Percentiles rank a stretch among this genome's conserved stretches.
Conservation (phyloP, 1,140 invertebrate genomes). For the Coenobita brevimanus region DNA sequence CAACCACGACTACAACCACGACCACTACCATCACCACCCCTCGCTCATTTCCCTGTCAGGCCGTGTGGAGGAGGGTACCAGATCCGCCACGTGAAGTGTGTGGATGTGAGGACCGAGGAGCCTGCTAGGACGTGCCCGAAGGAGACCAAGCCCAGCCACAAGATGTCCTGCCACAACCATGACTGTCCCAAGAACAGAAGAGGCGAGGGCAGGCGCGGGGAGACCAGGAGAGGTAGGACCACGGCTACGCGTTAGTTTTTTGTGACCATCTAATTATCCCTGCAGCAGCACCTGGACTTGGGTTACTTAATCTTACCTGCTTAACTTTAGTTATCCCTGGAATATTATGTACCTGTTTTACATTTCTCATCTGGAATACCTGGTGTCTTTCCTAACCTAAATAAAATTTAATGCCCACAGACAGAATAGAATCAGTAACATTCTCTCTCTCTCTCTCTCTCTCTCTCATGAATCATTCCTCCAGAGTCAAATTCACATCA, state of each 20-base stretch:
- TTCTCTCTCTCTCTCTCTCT: background rate
- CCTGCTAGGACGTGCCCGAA: conserved; percentile 72
- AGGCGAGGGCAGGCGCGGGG: conserved; percentile 36
- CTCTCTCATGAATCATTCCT: no score
- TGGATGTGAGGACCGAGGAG: conserved; percentile 73
- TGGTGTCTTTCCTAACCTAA: no score
- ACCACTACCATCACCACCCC: background rate
- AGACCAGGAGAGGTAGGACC: background rate
- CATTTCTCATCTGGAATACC: no score
- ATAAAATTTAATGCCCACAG: no score
- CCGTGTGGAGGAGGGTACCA: conserved; percentile 75
- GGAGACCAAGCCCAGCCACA: conserved; percentile 71
- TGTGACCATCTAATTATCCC: no score
- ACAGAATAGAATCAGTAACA: background rate
- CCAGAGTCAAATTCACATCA: background rate
- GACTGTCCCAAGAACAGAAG: conserved; percentile 71
- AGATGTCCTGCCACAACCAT: conserved; percentile 73
- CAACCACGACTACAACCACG: no score
- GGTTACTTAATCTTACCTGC: no score
- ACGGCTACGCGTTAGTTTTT: no score
- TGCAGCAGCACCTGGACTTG: no score
- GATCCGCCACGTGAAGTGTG: conserved; percentile 72
- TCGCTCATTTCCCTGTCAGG: conserved; percentile 26
- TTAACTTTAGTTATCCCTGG: no score
- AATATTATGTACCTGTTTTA: no score